These are phyloP conservation scores for Cosmopolites sordidus DNA, from an alignment of 2,888 invertebrate genomes.

Conservation along the genomic window DNA sequence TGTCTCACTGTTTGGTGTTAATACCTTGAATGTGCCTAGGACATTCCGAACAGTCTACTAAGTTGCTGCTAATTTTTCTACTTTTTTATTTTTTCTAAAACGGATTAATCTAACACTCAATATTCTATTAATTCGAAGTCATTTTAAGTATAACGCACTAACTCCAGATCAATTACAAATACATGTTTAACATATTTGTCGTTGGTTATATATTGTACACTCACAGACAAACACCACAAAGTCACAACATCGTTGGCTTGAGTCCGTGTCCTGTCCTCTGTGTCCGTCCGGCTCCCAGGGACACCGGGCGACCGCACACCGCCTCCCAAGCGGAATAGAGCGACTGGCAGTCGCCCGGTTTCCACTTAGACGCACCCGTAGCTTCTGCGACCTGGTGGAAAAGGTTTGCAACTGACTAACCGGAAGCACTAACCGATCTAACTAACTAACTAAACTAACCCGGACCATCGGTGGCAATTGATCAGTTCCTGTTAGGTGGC, in stretches of 20 bases:
- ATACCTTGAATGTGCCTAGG: too few species aligned
- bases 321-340: neutral
- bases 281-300: neutral
- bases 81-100: too few species aligned
- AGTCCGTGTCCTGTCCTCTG: neutral
- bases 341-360: neutral
- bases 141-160: too few species aligned
- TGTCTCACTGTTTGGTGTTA: too few species aligned
- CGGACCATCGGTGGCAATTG: slow-evolving; percentile 14
- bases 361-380: neutral
- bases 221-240: too few species aligned
- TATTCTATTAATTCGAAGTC: too few species aligned
- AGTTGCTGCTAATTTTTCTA: too few species aligned
- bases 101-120: too few species aligned
- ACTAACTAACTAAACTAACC: neutral
- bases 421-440: neutral
- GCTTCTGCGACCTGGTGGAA: slow-evolving; percentile 22
- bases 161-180: too few species aligned
- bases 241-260: neutral
- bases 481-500: slow-evolving; percentile 28
- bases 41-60: too few species aligned
- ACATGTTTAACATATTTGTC: too few species aligned
- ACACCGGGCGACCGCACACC: neutral
- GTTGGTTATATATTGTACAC: too few species aligned
- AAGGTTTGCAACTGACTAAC: slow-evolving; percentile 19